phyloP scores from a whole-genome alignment of 2,888 invertebrate genomes.

The Cotesia congregata region DNA sequence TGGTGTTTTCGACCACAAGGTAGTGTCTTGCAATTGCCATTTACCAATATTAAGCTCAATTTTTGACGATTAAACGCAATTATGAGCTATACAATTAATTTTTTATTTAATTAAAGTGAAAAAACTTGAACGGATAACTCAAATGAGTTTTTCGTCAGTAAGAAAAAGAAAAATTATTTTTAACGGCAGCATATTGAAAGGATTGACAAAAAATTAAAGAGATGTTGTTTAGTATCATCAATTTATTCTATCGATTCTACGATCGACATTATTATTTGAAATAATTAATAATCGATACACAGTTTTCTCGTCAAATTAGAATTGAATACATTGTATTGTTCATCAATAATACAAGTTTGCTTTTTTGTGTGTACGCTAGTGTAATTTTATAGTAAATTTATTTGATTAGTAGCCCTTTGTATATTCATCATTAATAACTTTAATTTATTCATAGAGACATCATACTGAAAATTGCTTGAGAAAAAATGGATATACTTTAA shows the following conservation, averaged over 20 bases:
- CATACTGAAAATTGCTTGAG: neutral
- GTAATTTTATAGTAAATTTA: slow-evolving; percentile 47
- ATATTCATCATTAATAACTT: slow-evolving; percentile 19
- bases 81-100: too few species aligned
- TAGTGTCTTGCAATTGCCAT: too few species aligned
- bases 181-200: neutral
- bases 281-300: slow-evolving; percentile 45
- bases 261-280: slow-evolving; percentile 64
- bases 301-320: neutral
- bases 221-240: slow-evolving; percentile 57
- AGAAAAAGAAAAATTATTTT: too few species aligned
- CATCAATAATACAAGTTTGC: slow-evolving; percentile 7
- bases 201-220: slow-evolving; percentile 27
- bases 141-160: too few species aligned
- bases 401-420: slow-evolving; percentile 56
- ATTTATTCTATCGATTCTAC: slow-evolving; percentile 66
- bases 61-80: too few species aligned
- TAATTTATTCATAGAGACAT: slow-evolving; percentile 1
- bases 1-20: too few species aligned
- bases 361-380: slow-evolving; percentile 36
- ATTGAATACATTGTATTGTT: neutral
- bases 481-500: neutral
- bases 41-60: too few species aligned
- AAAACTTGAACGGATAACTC: too few species aligned
- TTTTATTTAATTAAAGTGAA: too few species aligned